phyloP scores from a whole-genome alignment of 1,140 invertebrate species.

The Ptiloglossa arizonensis region DNA sequence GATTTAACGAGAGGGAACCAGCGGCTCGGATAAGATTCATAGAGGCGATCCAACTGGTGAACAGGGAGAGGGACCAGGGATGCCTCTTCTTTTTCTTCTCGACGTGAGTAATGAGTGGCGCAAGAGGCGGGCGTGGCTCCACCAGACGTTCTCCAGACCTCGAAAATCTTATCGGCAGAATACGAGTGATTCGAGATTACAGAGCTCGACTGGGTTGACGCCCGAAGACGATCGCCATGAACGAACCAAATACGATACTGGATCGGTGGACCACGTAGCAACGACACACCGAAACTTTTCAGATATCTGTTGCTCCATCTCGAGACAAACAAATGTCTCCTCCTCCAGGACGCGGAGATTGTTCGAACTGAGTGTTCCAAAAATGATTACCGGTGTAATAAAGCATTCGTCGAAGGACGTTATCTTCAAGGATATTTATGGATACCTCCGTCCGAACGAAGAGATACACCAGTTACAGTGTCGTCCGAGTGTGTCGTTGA shows the following conservation, averaged over 20 bases:
- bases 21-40: conserved; percentile 76
- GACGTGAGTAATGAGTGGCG: conserved; percentile 63
- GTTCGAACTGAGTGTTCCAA: no score
- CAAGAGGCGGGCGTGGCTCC: conserved; percentile 49
- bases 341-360: no score
- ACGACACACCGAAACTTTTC: background rate
- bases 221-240: background rate
- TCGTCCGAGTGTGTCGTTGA: no score
- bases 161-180: conserved; percentile 57
- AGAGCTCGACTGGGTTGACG: conserved; percentile 7
- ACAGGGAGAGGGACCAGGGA: conserved; percentile 29
- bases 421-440: no score
- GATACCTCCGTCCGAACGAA: no score
- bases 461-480: no score
- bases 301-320: background rate
- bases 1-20: conserved; percentile 74
- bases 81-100: background rate
- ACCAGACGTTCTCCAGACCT: conserved; percentile 30
- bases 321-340: background rate
- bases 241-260: background rate
- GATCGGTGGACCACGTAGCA: conserved; percentile 5
- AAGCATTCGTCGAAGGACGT: no score
- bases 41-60: conserved; percentile 69
- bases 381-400: no score
- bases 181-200: conserved; percentile 15